These are phyloP conservation scores for Polietes domitor DNA, from an alignment of 2,888 invertebrate genomes.

Conservation along the genomic window DNA sequence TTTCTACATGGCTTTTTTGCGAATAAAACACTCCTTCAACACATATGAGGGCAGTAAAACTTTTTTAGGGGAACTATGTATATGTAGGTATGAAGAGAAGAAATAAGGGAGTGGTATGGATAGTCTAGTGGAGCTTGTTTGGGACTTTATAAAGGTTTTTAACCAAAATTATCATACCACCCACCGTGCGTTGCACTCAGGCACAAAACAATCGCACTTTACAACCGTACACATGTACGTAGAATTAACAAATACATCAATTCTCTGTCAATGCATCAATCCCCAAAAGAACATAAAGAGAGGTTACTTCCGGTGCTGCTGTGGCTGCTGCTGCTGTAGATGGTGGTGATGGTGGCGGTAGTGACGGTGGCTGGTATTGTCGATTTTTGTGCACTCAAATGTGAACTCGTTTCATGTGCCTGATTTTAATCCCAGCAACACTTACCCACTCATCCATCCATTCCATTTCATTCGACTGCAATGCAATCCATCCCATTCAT, in stretches of 20 bases:
- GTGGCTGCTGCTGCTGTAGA: neutral
- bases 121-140: neutral
- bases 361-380: neutral
- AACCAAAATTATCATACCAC: neutral
- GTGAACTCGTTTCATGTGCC: neutral
- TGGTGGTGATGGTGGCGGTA: neutral
- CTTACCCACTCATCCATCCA: neutral
- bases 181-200: neutral
- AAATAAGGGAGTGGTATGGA: neutral
- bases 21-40: neutral
- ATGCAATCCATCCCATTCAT: neutral
- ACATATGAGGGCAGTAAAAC: neutral
- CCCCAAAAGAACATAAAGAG: constrained; percentile 17
- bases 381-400: neutral
- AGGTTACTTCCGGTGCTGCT: constrained; percentile 28
- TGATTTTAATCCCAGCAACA: constrained; percentile 20
- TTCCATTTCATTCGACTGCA: neutral
- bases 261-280: constrained; percentile 30
- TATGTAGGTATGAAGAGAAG: neutral
- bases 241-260: constrained; percentile 31
- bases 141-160: too few relatives aligned
- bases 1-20: neutral
- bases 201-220: neutral
- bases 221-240: neutral
- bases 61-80: neutral